These are phyloP conservation scores for Sicus ferrugineus DNA, from an alignment of 2,888 invertebrate species.

Conservation along the genomic window DNA sequence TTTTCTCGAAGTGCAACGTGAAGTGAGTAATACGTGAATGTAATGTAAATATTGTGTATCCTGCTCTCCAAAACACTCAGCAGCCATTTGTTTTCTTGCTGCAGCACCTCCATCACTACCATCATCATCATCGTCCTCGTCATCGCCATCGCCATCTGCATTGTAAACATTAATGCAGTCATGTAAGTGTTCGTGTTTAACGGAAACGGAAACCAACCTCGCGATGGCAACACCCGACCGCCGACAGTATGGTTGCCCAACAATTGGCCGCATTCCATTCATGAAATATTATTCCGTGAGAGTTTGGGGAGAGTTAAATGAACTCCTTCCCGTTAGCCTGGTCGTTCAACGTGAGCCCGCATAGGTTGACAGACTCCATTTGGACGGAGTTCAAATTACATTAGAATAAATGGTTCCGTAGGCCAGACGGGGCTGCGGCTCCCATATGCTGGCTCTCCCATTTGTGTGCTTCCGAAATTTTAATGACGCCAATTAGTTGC, in stretches of 20 bases:
- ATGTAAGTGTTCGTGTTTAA: not conserved
- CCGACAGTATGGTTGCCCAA: not conserved
- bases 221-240: too few species aligned
- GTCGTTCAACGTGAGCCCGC: not conserved
- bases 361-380: not conserved
- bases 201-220: not conserved
- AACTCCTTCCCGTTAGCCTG: not conserved
- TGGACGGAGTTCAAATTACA: slow-evolving; percentile 20
- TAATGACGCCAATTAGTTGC: slow-evolving; percentile 16
- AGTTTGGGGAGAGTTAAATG: not conserved
- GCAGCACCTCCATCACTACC: too few species aligned
- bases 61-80: too few species aligned
- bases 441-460: not conserved
- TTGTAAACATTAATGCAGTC: too few species aligned
- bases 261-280: not conserved
- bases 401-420: slow-evolving; percentile 14
- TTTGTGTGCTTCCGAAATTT: slow-evolving; percentile 1
- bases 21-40: too few species aligned
- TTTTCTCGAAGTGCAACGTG: too few species aligned
- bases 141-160: too few species aligned
- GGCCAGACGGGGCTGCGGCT: not conserved
- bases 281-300: not conserved
- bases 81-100: too few species aligned
- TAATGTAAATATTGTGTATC: too few species aligned
- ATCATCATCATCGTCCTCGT: too few species aligned